Conservation (phyloP, 2,797 vertebrate genomes). For the Sebastolobus alascanus region DNA sequence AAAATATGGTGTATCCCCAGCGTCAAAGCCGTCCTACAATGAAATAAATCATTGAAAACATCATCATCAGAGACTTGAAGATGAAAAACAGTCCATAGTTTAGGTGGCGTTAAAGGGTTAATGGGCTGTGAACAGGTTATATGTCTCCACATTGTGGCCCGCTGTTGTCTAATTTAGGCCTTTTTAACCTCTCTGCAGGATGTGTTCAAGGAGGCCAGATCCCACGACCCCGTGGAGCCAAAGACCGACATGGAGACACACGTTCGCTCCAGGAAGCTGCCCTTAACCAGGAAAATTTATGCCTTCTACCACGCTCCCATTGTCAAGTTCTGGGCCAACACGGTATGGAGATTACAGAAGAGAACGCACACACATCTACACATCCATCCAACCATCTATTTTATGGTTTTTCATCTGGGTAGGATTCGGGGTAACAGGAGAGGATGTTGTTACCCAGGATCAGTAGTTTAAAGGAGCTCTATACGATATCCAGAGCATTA, state of each 20-base stretch:
- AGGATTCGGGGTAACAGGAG: not conserved
- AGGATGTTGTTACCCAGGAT: not conserved
- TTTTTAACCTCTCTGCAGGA: slow-evolving; percentile 85
- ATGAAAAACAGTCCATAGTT: not conserved
- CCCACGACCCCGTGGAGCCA: slow-evolving; percentile 86
- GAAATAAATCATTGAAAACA: not conserved
- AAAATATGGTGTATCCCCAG: not conserved
- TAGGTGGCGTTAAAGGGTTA: not conserved
- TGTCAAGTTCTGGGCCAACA: slow-evolving; percentile 99
- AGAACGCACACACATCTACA: not conserved
- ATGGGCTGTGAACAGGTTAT: not conserved
- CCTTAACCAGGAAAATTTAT: slow-evolving; percentile 96
- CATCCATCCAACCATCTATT: not conserved
- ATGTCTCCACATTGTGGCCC: not conserved
- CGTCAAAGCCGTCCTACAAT: not conserved
- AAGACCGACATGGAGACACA: slow-evolving; percentile 93
- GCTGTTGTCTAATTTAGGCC: slow-evolving; percentile 27
- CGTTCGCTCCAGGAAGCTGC: slow-evolving; percentile 92
- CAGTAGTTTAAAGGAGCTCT: too few species aligned
- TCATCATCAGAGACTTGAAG: not conserved
- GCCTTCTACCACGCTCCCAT: slow-evolving; percentile 99
- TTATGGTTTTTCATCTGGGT: not conserved
- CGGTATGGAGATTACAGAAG: slow-evolving; percentile 83
- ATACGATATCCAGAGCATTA: too few species aligned
- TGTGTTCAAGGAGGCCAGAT: slow-evolving; percentile 93